Evolutionary conservation across 2,888 invertebrate species (phyloP).

Genomic region (Atrina japonica): DNA sequence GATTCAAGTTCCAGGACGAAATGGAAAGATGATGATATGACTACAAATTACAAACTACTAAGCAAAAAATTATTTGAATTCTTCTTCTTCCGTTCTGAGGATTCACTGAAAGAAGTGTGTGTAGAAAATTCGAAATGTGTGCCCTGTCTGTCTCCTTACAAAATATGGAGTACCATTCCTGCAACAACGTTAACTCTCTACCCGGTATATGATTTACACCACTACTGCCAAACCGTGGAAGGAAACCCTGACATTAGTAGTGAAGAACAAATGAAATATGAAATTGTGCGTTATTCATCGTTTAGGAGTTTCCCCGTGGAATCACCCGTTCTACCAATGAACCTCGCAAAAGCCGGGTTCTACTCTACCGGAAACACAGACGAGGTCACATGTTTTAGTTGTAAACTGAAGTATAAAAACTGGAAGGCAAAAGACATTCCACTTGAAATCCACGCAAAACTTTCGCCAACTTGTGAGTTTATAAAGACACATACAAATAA

Average conservation of each 20-base stretch:
- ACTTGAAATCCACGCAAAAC: constrained; percentile 6
- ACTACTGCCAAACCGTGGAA: too few species aligned
- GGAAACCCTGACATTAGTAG: constrained; percentile 9
- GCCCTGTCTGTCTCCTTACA: too few species aligned
- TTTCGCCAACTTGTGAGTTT: constrained; percentile 22
- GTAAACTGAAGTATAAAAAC: constrained; percentile 12
- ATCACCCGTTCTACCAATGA: constrained; percentile 8
- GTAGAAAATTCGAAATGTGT: too few species aligned
- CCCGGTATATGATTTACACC: too few species aligned
- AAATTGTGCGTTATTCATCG: constrained; percentile 11
- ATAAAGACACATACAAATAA: not conserved
- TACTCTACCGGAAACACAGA: constrained; percentile 27
- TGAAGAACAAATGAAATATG: constrained; percentile 10
- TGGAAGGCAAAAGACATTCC: constrained; percentile 23
- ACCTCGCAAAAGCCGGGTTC: constrained; percentile 27
- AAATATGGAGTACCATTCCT: too few species aligned
- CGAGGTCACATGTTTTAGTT: constrained; percentile 26
- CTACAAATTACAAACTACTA: too few species aligned
- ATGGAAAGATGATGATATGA: too few species aligned
- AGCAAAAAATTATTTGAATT: too few species aligned
- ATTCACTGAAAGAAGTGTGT: too few species aligned
- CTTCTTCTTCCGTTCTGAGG: too few species aligned
- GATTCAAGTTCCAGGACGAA: too few species aligned
- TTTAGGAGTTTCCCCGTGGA: constrained; percentile 11
- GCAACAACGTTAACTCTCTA: too few species aligned